Evolutionary conservation across 2,888 invertebrate genomes (phyloP), one percentile per base, ranked within the genome.

Genomic region (Odontocolon sp.): DNA sequence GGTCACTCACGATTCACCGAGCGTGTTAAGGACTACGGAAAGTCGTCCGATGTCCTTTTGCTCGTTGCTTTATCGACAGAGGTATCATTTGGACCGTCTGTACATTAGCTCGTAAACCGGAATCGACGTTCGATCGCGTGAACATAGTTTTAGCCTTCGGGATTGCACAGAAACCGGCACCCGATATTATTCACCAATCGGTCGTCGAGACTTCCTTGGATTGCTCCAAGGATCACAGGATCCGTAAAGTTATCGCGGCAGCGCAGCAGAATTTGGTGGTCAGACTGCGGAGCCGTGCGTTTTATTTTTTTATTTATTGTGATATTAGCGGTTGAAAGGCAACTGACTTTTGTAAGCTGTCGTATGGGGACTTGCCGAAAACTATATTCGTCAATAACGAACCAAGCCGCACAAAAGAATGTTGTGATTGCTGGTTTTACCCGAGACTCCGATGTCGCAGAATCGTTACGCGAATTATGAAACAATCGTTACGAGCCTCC

Each of bases 251-350:
- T 31, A 3, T 1, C 6, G n/a, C 9, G 31, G 16, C 52, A 31
- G 14, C 31, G 16, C 28, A 2, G 31, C 18, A 31, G 16, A 4
- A 56, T 45, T 31, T 28, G 28, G 2, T 50, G 21, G 21, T 40
- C 28, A 9, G 16, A 14, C 28, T 16, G 16, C 28, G 14, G 2
- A 18, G 9, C 33, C n/a, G 31, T 54, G 33, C 14, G 2, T 56
- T 61, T 52, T 33, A 42, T 68, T 69, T 66, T 80, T 78, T 69
- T 80, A 79, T 76, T 80, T 74, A 81, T 80, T 81, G 81, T 81
- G 81, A 80, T 81, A 81, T 80, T 81, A 81, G n/a, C n/a, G 77
- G 54, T 77, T 64, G 77, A 75, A 78, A 77, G 71, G 72, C 50
- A 68, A 52, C 61, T 74, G 64, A 42, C n/a, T n/a, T n/a, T n/a